These are phyloP conservation scores for Anoura caudifer DNA, from an alignment of 2,113 vertebrate genomes.

Conservation along the genomic window DNA sequence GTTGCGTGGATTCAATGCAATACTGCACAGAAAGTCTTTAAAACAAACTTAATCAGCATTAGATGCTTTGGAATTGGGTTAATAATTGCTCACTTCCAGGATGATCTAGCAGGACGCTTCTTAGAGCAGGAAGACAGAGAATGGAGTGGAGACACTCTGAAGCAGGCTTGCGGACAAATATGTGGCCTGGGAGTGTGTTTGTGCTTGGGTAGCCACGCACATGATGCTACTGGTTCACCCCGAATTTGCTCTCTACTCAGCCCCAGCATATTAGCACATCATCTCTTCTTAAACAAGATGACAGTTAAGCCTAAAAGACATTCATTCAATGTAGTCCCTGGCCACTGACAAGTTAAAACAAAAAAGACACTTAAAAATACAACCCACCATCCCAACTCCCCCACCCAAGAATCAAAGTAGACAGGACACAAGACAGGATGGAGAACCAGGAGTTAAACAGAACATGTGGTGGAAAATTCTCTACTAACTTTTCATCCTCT, in stretches of 20 bases:
- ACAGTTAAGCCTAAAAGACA: not conserved
- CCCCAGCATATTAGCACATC: not conserved
- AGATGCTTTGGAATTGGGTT: not conserved
- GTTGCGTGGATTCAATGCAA: not conserved
- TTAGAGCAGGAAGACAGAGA: not conserved
- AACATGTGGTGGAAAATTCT: conserved; percentile 57
- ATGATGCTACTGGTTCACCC: rapidly evolving
- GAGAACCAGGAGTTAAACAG: conserved; percentile 69
- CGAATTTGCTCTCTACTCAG: not conserved
- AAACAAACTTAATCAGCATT: not conserved
- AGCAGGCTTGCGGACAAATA: not conserved
- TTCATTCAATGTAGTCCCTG: not conserved
- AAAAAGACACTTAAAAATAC: not conserved
- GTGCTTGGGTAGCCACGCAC: rapidly evolving
- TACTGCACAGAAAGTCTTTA: not conserved
- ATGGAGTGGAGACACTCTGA: not conserved
- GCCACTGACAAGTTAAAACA: not conserved
- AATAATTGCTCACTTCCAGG: not conserved
- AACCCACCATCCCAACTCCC: not conserved
- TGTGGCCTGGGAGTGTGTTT: not conserved
- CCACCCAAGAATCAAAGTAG: conserved; percentile 1
- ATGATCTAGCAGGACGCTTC: too few relatives aligned
- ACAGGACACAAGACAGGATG: not conserved
- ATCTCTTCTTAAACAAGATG: not conserved
- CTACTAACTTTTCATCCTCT: conserved; percentile 73